Evolutionary conservation across 2,888 invertebrate genomes (phyloP), one percentile per base, ranked within the genome.

Genomic region (Andrena trimmerana): DNA sequence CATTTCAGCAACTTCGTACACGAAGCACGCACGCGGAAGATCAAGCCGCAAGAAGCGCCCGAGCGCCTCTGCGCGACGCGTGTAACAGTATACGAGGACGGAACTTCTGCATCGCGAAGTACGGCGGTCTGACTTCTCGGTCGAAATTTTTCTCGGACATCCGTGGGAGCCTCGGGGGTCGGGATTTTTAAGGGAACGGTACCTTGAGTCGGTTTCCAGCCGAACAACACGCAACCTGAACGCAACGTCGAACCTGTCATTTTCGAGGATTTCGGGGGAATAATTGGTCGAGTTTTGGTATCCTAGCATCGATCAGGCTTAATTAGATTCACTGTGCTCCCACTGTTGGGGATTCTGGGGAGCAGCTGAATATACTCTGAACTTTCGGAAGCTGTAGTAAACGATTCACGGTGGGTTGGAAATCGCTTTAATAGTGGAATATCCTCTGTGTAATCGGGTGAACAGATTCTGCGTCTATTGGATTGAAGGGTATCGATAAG

Each of bases 11-110:
- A 88, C 80, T 88, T 87, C 65, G 82, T 86, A 86, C 75, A 76
- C 87, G 76, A 77, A 60, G 84, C 88, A 87, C 84, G 87, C 87
- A 87, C 85, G 83, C 86, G 88, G 88, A 87, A 87, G 87, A 87
- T 88, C 81, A 66, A 76, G 84, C 63, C 78, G 81, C 79, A 86
- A 87, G 83, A 87, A 87, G 71, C 77, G 77, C 57, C 74, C 67
- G 66, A 69, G 65, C 68, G 16, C 50, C 65, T 42, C 42, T 42
- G 6, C 33, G 33, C 50, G 50, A 75, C 68, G 42, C 50, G 59
- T 31, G 78, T 78, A 81, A 84, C 83, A 83, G 84, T 83, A 84
- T 74, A 83, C 76, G 67, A 73, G 52, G 73, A 63, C 57, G 83
- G 48, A 73, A 70, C 78, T 70, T 83, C 70, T 50, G n/a, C 74